Percentiles rank a stretch among this genome's conserved stretches.
Evolutionary conservation across 2,113 vertebrate species (phyloP).

Genomic region (Embiotoca jacksoni): DNA sequence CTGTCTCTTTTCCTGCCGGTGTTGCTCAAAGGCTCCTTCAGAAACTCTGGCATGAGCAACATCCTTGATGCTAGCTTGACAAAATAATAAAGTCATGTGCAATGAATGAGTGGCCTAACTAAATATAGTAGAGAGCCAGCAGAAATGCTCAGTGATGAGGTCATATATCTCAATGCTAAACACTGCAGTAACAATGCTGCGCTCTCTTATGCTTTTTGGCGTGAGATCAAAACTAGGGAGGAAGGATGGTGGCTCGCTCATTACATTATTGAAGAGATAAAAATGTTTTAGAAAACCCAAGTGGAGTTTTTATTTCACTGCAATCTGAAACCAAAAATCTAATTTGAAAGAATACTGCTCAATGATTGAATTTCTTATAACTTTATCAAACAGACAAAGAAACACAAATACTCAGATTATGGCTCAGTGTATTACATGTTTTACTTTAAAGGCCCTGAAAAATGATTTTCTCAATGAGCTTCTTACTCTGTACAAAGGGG

Average conservation of each 20-base stretch:
- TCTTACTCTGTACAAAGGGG: too few species aligned
- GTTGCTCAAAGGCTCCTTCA: conserved; percentile 17
- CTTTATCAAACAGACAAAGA: too few species aligned
- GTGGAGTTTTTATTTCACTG: conserved; percentile 6
- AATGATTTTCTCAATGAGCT: too few species aligned
- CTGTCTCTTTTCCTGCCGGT: background rate
- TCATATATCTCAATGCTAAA: conserved; percentile 43
- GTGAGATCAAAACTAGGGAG: conserved; percentile 24
- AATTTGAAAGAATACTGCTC: background rate
- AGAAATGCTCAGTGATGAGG: conserved; percentile 20
- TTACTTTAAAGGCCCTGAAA: too few species aligned
- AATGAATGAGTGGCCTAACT: conserved; percentile 27
- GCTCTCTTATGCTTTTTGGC: conserved; percentile 35
- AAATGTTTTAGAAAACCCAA: conserved; percentile 14
- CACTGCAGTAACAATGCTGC: conserved; percentile 39
- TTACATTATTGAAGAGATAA: conserved; percentile 19
- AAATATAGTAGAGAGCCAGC: conserved; percentile 23
- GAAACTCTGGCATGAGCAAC: conserved; percentile 1
- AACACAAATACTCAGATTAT: too few species aligned
- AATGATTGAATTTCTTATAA: background rate
- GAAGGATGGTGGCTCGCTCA: background rate
- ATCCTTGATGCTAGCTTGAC: background rate
- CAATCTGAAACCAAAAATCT: background rate
- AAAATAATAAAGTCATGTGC: conserved; percentile 29
- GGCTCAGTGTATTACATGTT: too few species aligned